These are phyloP conservation scores for Sebastes oblongus DNA, from an alignment of 2,797 vertebrate genomes.

Conservation along the genomic window DNA sequence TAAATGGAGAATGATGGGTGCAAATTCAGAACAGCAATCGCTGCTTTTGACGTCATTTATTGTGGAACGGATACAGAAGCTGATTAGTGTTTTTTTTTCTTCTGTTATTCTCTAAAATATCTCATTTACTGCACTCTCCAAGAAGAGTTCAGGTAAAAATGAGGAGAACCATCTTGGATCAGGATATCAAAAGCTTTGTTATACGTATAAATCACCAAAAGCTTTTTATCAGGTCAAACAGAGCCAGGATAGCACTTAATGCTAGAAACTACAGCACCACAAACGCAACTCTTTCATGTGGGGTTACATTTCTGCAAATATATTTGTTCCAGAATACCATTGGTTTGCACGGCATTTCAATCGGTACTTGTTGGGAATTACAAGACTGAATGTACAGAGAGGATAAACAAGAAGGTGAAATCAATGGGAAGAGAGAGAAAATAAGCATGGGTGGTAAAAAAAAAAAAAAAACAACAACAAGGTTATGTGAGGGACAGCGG, in stretches of 20 bases:
- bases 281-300: not conserved
- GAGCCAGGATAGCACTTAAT: not conserved
- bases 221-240: constrained; percentile 36
- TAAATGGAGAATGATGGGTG: constrained; percentile 19
- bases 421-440: constrained; percentile 37
- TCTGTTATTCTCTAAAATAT: not conserved
- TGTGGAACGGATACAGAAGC: constrained; percentile 12
- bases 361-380: not conserved
- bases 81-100: constrained; percentile 34
- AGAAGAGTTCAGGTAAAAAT: not conserved
- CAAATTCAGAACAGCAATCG: constrained; percentile 40
- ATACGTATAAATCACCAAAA: constrained; percentile 42
- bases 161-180: constrained; percentile 11
- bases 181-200: constrained; percentile 45
- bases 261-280: constrained; percentile 1
- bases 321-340: constrained; percentile 21
- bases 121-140: constrained; percentile 23
- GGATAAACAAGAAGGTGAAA: constrained; percentile 41
- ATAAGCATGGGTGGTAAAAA: constrained; percentile 39
- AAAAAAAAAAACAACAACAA: constrained; percentile 58
- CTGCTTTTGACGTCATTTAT: constrained; percentile 24
- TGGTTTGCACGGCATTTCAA: constrained; percentile 9
- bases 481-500: constrained; percentile 78
- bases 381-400: not conserved
- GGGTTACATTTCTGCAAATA: constrained; percentile 9